phyloP scores from a whole-genome alignment of 2,888 invertebrate genomes.

The Tetragonisca angustula region DNA sequence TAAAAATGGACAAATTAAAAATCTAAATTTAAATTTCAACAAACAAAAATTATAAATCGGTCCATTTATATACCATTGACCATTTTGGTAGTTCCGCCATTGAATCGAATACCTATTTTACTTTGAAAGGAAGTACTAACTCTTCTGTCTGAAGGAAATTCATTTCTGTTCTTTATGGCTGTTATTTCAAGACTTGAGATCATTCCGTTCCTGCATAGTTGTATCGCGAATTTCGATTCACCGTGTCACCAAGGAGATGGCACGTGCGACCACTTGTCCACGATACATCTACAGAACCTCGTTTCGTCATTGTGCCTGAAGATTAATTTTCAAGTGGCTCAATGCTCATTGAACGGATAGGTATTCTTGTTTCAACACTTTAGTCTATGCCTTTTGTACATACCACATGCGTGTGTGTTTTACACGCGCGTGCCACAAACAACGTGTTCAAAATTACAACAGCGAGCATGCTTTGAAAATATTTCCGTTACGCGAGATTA shows the following conservation, averaged over 20 bases:
- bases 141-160: too few species aligned
- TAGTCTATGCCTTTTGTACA: neutral
- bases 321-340: constrained; percentile 11
- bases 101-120: too few species aligned
- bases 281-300: constrained; percentile 32
- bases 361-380: neutral
- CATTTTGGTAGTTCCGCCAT: too few species aligned
- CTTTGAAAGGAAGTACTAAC: too few species aligned
- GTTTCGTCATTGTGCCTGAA: constrained; percentile 28
- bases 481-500: neutral
- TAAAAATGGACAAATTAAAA: too few species aligned
- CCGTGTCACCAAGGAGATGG: constrained; percentile 63
- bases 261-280: constrained; percentile 58
- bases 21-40: too few species aligned
- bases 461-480: neutral
- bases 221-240: neutral
- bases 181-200: neutral
- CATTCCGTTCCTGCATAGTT: neutral
- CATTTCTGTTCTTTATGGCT: too few species aligned
- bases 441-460: neutral
- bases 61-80: too few species aligned
- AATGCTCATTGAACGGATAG: constrained; percentile 3
- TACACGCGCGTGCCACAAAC: neutral
- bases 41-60: too few species aligned
- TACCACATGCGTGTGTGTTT: neutral